Percentiles rank a stretch among this genome's conserved stretches.
These are phyloP conservation scores for Saguinus midas DNA, from an alignment of 2,113 vertebrate species.

Conservation along the genomic window DNA sequence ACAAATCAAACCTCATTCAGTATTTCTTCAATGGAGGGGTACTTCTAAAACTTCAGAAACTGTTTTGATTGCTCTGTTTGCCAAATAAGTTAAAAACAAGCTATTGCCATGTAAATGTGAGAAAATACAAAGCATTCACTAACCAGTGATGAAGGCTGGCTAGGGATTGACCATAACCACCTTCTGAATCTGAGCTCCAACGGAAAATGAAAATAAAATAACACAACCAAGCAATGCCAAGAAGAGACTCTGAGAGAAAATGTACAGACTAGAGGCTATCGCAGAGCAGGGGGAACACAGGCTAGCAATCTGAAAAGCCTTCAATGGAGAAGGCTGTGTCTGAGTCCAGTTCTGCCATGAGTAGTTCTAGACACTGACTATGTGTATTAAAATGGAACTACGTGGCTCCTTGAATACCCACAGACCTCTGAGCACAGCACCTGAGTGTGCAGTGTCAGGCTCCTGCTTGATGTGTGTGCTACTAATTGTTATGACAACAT, in stretches of 20 bases:
- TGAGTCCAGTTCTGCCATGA: not conserved
- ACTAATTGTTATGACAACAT: not conserved
- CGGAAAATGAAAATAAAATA: not conserved
- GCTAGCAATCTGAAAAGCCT: not conserved
- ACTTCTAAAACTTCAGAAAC: not conserved
- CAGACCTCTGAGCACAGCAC: fast-evolving
- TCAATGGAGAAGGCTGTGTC: too few species aligned
- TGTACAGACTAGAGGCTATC: fast-evolving
- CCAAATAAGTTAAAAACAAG: not conserved
- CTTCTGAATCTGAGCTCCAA: not conserved
- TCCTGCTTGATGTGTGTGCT: not conserved
- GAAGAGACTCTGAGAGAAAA: not conserved
- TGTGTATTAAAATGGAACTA: fast-evolving
- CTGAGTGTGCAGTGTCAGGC: fast-evolving
- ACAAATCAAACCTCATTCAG: not conserved
- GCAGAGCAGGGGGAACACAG: fast-evolving
- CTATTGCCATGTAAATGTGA: fast-evolving
- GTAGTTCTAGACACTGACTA: fast-evolving
- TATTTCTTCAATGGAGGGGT: too few species aligned
- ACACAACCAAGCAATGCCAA: fast-evolving
- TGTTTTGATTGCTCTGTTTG: not conserved
- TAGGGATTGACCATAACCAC: fast-evolving
- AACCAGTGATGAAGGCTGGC: fast-evolving
- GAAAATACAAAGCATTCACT: too few species aligned
- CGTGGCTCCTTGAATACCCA: fast-evolving